These are phyloP conservation scores for Tetramorium alpestre DNA, from an alignment of 1,140 invertebrate genomes.

Conservation along the genomic window DNA sequence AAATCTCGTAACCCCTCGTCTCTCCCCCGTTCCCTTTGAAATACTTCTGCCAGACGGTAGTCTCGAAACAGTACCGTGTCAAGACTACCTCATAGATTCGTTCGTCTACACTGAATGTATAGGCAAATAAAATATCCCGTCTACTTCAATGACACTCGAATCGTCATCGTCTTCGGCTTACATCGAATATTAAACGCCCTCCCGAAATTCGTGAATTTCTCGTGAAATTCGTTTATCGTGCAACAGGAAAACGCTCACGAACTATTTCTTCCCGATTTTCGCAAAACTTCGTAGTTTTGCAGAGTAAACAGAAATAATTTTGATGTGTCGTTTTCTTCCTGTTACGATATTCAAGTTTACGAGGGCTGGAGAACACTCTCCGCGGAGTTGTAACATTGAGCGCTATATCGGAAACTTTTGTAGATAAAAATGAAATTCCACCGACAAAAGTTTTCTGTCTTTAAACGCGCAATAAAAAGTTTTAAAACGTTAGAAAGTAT, in stretches of 20 bases:
- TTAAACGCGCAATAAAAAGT: conserved; percentile 42
- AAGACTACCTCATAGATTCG: conserved; percentile 53
- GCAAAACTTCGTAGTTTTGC: conserved; percentile 10
- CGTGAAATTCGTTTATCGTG: conserved; percentile 5
- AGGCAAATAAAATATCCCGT: conserved; percentile 56
- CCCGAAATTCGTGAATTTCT: conserved; percentile 21
- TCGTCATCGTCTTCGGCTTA: background rate
- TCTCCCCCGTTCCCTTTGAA: conserved; percentile 33
- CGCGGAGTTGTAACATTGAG: conserved; percentile 12
- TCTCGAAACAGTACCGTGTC: conserved; percentile 49
- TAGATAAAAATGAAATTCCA: conserved; percentile 47
- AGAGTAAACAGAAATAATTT: conserved; percentile 41
- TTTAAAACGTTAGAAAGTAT: conserved; percentile 6
- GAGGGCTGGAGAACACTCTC: background rate
- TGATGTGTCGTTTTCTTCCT: conserved; percentile 5
- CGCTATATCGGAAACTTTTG: conserved; percentile 35
- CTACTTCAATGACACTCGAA: conserved; percentile 26
- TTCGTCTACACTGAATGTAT: background rate
- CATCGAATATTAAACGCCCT: conserved; percentile 13
- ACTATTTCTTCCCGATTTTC: background rate
- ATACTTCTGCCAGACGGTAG: conserved; percentile 54
- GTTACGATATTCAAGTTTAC: conserved; percentile 26
- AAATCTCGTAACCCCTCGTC: conserved; percentile 53
- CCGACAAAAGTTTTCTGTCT: conserved; percentile 38
- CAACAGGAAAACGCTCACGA: background rate